Conservation (phyloP, 2,113 vertebrate genomes). For the Mungos mungo region DNA sequence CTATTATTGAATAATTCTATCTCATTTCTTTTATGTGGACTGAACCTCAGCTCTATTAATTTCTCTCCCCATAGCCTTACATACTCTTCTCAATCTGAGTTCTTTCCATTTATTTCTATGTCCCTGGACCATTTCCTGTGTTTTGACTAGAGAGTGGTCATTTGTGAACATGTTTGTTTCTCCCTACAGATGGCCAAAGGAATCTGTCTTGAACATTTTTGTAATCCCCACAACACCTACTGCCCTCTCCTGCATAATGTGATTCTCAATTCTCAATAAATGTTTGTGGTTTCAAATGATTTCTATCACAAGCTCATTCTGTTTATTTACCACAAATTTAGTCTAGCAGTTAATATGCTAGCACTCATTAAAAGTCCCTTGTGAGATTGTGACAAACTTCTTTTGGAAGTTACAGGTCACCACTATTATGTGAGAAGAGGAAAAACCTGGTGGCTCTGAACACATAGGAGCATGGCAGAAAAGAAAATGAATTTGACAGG, state of each 20-base stretch:
- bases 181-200: background rate
- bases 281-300: slow-evolving; percentile 21
- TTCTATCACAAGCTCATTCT: background rate
- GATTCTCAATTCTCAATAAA: slow-evolving; percentile 8
- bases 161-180: slow-evolving; percentile 40
- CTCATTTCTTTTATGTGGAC: slow-evolving; percentile 31
- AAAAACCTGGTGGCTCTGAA: background rate
- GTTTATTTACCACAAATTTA: background rate
- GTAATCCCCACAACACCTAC: background rate
- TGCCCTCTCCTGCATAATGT: background rate
- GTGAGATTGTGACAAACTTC: background rate
- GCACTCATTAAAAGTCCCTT: background rate
- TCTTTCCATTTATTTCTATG: background rate
- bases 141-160: slow-evolving; percentile 12
- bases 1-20: background rate
- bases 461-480: background rate
- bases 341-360: background rate
- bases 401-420: background rate
- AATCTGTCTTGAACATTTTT: background rate
- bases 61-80: slow-evolving; percentile 17
- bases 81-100: background rate
- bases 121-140: background rate
- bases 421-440: background rate
- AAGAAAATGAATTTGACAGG: background rate
- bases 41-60: slow-evolving; percentile 4